These are phyloP conservation scores for Stenotaenia linearis DNA, from an alignment of 2,888 invertebrate species.

Conservation along the genomic window DNA sequence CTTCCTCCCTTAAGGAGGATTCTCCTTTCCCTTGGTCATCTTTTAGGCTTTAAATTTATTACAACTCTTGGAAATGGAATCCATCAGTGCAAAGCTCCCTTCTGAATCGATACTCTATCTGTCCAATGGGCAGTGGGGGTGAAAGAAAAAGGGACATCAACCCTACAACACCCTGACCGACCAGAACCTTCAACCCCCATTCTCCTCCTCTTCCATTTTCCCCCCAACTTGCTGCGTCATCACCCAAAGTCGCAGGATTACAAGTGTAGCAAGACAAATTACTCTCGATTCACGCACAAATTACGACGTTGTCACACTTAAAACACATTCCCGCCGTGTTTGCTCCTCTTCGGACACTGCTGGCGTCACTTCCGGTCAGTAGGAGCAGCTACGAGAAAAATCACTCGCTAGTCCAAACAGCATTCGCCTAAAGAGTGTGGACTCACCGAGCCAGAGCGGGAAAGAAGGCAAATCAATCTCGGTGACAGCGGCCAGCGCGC, in stretches of 20 bases:
- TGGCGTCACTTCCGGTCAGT: conserved; percentile 14
- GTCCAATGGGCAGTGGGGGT: conserved; percentile 26
- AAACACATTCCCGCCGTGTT: not conserved
- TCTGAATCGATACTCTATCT: conserved; percentile 26
- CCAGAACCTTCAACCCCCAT: conserved; percentile 22
- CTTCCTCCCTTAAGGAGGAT: conserved; percentile 17
- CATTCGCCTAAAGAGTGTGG: not conserved
- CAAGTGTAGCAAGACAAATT: conserved; percentile 26
- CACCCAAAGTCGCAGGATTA: conserved; percentile 14
- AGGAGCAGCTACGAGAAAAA: not conserved
- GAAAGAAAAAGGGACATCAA: conserved; percentile 17
- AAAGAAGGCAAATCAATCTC: conserved; percentile 26
- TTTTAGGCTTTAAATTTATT: conserved; percentile 24
- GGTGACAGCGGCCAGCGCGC: conserved; percentile 20
- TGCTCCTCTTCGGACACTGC: conserved; percentile 4
- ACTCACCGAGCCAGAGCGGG: not conserved
- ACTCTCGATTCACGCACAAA: conserved; percentile 12
- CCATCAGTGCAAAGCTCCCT: conserved; percentile 21
- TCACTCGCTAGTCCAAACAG: conserved; percentile 21
- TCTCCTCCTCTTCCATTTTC: conserved; percentile 24
- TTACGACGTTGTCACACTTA: not conserved
- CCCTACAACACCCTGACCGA: conserved; percentile 26
- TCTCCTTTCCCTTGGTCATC: conserved; percentile 17
- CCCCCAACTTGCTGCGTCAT: conserved; percentile 26
- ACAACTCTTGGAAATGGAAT: conserved; percentile 23